Evolutionary conservation across 1,140 invertebrate species (phyloP).

Genomic region (Calycopis cecrops): DNA sequence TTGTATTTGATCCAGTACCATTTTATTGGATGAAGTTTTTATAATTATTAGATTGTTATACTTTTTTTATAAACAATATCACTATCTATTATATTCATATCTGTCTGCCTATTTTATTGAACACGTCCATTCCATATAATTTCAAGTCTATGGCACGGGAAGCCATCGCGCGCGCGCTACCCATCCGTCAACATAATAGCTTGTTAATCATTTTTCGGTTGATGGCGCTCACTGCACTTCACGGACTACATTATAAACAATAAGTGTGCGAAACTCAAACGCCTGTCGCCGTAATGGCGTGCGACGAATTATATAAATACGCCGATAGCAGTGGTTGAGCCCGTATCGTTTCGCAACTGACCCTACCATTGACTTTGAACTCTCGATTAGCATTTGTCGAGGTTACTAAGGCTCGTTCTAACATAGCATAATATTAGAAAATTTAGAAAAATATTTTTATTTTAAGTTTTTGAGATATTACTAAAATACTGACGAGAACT

Average conservation of each 20-base stretch:
- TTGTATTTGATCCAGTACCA: too few relatives aligned
- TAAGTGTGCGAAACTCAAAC: conserved; percentile 27
- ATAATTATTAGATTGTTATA: too few relatives aligned
- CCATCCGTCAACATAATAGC: conserved; percentile 68
- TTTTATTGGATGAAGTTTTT: too few relatives aligned
- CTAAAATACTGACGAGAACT: too few relatives aligned
- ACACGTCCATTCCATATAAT: background rate
- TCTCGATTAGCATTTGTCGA: conserved; percentile 37
- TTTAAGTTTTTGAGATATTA: too few relatives aligned
- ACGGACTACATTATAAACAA: conserved; percentile 54
- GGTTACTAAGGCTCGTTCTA: background rate
- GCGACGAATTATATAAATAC: conserved; percentile 9
- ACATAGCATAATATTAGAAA: too few relatives aligned
- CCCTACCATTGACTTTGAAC: conserved; percentile 66
- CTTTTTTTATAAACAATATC: too few relatives aligned
- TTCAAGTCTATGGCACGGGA: conserved; percentile 40
- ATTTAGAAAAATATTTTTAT: too few relatives aligned
- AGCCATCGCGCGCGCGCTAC: conserved; percentile 58
- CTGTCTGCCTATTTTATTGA: too few relatives aligned
- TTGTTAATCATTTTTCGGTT: conserved; percentile 73
- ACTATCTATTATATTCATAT: too few relatives aligned
- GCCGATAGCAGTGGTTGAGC: conserved; percentile 28
- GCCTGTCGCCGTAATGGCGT: background rate
- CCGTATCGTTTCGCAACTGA: conserved; percentile 43
- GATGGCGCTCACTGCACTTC: conserved; percentile 57